phyloP scores from a whole-genome alignment of 1,140 invertebrate species.

The Bombus pyrosoma region DNA sequence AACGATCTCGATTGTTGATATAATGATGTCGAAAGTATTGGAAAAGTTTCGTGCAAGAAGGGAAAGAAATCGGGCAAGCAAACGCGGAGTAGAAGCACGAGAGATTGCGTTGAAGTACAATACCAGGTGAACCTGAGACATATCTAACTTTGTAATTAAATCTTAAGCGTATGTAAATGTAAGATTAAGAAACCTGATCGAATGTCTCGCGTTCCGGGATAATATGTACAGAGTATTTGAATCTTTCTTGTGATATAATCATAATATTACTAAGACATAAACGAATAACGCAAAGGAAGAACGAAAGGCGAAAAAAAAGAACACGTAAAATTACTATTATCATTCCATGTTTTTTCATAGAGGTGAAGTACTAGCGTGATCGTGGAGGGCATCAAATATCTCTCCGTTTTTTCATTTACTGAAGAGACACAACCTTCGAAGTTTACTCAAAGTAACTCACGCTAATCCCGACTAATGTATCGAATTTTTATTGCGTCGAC shows the following conservation, averaged over 20 bases:
- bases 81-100: slow-evolving; percentile 27
- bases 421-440: not conserved
- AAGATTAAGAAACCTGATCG: slow-evolving; percentile 68
- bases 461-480: not conserved
- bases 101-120: slow-evolving; percentile 80
- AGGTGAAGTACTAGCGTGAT: slow-evolving; percentile 62
- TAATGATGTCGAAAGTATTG: slow-evolving; percentile 12
- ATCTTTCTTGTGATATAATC: slow-evolving; percentile 84
- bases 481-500: not conserved
- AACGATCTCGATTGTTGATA: not conserved
- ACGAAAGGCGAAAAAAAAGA: slow-evolving; percentile 1
- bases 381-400: slow-evolving; percentile 22
- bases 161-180: slow-evolving; percentile 74
- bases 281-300: slow-evolving; percentile 53
- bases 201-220: slow-evolving; percentile 75
- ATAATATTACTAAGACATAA: slow-evolving; percentile 77
- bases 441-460: not conserved
- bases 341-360: slow-evolving; percentile 81
- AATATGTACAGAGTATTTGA: slow-evolving; percentile 82
- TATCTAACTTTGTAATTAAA: slow-evolving; percentile 83
- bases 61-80: not conserved
- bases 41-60: slow-evolving; percentile 14
- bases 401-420: not conserved
- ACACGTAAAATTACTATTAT: slow-evolving; percentile 66
- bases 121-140: slow-evolving; percentile 80